phyloP scores from a whole-genome alignment of 2,797 vertebrate genomes.

The Pangasius macronema region DNA sequence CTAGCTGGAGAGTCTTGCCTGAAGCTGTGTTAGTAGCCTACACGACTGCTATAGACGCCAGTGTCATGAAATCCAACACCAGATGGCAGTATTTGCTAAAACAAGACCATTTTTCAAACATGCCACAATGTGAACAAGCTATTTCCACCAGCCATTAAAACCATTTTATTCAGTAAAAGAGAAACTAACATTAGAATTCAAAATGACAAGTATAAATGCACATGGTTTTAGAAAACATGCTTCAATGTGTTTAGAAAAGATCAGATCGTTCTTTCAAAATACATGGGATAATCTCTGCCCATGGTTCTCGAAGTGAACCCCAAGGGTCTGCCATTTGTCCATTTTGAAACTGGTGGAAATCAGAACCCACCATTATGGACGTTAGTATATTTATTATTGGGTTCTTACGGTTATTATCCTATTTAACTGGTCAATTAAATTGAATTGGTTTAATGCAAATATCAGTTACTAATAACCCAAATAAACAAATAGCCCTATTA shows the following conservation, averaged over 20 bases:
- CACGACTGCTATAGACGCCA: not conserved
- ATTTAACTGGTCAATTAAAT: not conserved
- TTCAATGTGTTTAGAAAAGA: not conserved
- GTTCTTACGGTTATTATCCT: not conserved
- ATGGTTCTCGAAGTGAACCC: not conserved
- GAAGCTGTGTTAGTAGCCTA: not conserved
- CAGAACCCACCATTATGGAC: not conserved
- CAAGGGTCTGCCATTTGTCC: not conserved
- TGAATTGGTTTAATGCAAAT: not conserved
- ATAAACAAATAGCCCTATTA: not conserved
- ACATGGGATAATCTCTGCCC: not conserved
- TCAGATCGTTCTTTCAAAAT: not conserved
- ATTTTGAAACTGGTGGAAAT: not conserved
- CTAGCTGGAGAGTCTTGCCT: not conserved
- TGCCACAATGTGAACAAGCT: not conserved
- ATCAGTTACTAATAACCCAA: not conserved
- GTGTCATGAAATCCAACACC: conserved; percentile 45
- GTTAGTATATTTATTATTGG: not conserved
- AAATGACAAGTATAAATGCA: not conserved
- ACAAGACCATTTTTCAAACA: not conserved
- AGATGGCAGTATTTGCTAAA: conserved; percentile 69
- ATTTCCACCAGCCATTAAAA: not conserved
- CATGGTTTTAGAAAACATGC: not conserved
- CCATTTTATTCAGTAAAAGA: not conserved
- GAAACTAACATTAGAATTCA: not conserved